Conservation (phyloP, 2,888 invertebrate species). For the Euproctis similis region DNA sequence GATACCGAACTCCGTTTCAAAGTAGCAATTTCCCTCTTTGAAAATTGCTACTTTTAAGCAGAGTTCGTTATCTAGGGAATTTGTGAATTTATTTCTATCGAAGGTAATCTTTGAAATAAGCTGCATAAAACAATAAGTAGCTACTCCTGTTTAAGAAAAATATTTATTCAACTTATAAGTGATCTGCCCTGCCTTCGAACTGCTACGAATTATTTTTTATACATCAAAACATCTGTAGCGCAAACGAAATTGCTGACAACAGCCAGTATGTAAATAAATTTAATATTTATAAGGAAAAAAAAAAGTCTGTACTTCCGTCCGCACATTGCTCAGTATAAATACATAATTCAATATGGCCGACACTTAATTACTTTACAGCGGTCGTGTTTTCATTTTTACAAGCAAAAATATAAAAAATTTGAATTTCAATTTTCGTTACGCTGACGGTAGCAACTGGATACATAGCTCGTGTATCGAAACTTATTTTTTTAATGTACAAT, state of each 20-base stretch:
- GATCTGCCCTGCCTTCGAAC: too few relatives aligned
- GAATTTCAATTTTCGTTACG: conserved; percentile 23
- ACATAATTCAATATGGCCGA: conserved; percentile 3
- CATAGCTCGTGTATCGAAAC: conserved; percentile 12
- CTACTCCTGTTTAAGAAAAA: not conserved
- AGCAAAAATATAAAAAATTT: conserved; percentile 27
- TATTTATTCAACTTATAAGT: too few relatives aligned
- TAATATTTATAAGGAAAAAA: too few relatives aligned
- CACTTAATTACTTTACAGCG: conserved; percentile 13
- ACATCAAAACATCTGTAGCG: too few relatives aligned
- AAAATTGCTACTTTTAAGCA: too few relatives aligned
- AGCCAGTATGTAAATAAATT: too few relatives aligned
- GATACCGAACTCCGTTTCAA: conserved; percentile 11
- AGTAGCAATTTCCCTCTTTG: conserved; percentile 13
- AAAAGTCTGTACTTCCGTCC: too few relatives aligned
- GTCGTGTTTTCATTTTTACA: conserved; percentile 21
- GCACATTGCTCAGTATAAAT: conserved; percentile 4
- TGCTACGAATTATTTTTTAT: too few relatives aligned
- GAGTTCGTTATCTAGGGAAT: too few relatives aligned
- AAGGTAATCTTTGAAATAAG: conserved; percentile 10
- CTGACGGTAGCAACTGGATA: conserved; percentile 15
- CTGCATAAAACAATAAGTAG: not conserved
- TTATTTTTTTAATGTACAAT: too few relatives aligned
- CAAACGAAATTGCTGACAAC: too few relatives aligned
- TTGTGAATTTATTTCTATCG: conserved; percentile 10